Percentiles rank a stretch among this genome's conserved stretches.
Conservation (phyloP, 2,797 vertebrate species). For the Gymnopithys bicolor region DNA sequence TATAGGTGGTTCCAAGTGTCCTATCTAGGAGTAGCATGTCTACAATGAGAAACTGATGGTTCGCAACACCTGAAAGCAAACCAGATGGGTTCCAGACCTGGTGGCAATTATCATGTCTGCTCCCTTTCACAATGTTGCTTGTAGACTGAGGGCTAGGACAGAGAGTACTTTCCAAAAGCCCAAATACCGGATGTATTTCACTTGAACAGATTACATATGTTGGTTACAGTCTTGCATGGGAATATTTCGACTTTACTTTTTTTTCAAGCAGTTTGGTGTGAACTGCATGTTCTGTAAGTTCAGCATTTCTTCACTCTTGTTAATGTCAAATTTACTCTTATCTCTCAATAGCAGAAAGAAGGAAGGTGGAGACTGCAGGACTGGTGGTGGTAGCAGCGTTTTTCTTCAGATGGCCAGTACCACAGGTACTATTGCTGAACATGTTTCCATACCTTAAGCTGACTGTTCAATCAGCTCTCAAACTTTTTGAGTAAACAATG, state of each 20-base stretch:
- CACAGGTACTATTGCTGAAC: background rate
- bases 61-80: background rate
- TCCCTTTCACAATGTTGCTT: background rate
- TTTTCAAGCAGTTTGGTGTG: background rate
- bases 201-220: too few relatives aligned
- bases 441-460: background rate
- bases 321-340: background rate
- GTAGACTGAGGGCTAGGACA: background rate
- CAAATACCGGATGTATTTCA: accelerated
- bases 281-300: background rate
- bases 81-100: background rate
- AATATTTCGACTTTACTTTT: background rate
- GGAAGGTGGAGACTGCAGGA: background rate
- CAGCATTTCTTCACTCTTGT: background rate
- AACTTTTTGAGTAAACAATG: background rate
- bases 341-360: background rate
- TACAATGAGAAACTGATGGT: background rate
- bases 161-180: background rate
- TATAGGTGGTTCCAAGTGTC: background rate
- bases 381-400: background rate
- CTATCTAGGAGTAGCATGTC: background rate
- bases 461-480: background rate
- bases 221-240: background rate
- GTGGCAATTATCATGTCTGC: accelerated
- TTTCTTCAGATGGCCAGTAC: background rate